Percentiles rank a stretch among this genome's conserved stretches.
Evolutionary conservation across 1,140 invertebrate genomes (phyloP).

Genomic region (Dendrolimus kikuchii): DNA sequence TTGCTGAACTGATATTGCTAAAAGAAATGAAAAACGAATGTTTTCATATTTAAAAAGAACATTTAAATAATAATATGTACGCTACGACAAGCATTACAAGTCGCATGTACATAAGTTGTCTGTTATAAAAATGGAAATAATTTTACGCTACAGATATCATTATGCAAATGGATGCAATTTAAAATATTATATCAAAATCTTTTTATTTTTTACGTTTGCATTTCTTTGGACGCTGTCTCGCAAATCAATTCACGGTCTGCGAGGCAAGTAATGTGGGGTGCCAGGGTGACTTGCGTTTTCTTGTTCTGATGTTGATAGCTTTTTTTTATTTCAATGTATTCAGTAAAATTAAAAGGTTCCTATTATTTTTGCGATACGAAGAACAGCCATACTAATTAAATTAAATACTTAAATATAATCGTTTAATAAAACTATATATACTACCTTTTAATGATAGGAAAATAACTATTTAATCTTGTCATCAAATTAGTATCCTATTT

Average conservation of each 20-base stretch:
- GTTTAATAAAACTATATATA: not conserved
- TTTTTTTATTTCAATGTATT: slow-evolving; percentile 3
- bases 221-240: slow-evolving; percentile 28
- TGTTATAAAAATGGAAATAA: too few species aligned
- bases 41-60: too few species aligned
- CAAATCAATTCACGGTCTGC: slow-evolving; percentile 25
- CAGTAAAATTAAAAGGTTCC: slow-evolving; percentile 1
- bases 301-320: slow-evolving; percentile 7
- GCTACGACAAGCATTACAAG: too few species aligned
- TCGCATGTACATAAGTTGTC: too few species aligned
- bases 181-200: too few species aligned
- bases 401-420: not conserved
- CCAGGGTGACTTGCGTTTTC: slow-evolving; percentile 26
- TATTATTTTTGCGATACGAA: not conserved
- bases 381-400: not conserved
- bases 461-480: not conserved
- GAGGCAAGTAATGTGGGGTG: slow-evolving; percentile 12
- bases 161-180: too few species aligned
- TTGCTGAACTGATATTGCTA: too few species aligned
- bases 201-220: not conserved
- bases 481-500: not conserved
- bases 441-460: not conserved
- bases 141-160: too few species aligned
- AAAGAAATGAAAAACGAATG: too few species aligned
- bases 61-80: too few species aligned